A percentile compares a stretch with the other conserved stretches of the same genome.
phyloP scores from a whole-genome alignment of 2,113 vertebrate species.

The Bubo bubo region DNA sequence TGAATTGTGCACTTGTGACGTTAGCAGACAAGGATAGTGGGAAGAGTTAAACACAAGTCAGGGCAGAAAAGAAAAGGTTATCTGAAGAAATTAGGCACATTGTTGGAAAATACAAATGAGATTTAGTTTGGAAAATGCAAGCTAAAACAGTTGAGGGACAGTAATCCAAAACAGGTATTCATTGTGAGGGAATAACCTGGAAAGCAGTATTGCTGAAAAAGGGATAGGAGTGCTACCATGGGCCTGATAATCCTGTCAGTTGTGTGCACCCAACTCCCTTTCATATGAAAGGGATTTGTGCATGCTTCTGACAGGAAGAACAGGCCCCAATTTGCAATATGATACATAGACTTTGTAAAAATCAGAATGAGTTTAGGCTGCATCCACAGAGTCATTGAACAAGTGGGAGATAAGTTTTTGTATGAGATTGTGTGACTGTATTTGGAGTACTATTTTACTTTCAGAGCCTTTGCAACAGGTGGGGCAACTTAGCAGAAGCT shows the following conservation, averaged over 20 bases:
- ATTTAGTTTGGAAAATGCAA: conserved; percentile 26
- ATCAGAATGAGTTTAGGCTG: background rate
- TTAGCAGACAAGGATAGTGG: background rate
- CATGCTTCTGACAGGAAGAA: conserved; percentile 30
- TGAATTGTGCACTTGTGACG: background rate
- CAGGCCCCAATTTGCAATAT: background rate
- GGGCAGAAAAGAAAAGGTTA: background rate
- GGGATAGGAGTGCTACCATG: conserved; percentile 29
- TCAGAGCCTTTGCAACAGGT: conserved; percentile 10
- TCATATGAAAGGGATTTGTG: conserved; percentile 45
- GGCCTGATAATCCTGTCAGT: conserved; percentile 56
- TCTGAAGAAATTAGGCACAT: background rate
- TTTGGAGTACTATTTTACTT: background rate
- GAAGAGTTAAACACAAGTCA: background rate
- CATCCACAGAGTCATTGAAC: background rate
- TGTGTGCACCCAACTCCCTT: conserved; percentile 25
- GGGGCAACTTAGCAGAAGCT: background rate
- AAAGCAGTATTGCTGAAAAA: conserved; percentile 60
- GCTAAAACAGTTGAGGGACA: background rate
- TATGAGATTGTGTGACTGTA: background rate
- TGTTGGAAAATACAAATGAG: background rate
- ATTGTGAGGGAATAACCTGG: conserved; percentile 62
- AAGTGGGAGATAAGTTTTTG: background rate
- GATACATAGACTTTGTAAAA: background rate
- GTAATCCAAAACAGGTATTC: conserved; percentile 55